Base-by-base conservation (phyloP, 2,797 vertebrate genomes). In the Acipenser oxyrinchus region DNA sequence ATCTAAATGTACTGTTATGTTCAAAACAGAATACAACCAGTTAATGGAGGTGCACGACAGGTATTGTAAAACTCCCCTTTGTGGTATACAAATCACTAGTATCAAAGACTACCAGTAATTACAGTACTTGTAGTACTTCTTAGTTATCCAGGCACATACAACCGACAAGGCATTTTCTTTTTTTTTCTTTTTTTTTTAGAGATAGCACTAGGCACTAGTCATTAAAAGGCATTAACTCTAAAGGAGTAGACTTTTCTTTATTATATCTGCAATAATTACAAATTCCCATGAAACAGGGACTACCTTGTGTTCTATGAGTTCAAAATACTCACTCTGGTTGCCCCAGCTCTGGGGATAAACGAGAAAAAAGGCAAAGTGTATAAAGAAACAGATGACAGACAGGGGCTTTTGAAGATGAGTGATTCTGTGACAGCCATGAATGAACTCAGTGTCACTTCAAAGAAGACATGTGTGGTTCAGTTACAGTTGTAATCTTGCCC, bases 361-460 rank as follows among this genome's bases (percentile, higher is more conserved):
- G 53, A 9, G 52, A 48, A 12, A 58, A 66, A 64, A 69, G 61
- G 23, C 63, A 72, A 63, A 55, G 68, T 51, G 49, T 11, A 69
- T 52, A 63, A 72, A 61, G 48, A 61, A 62, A 60, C 7, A 62
- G 66, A 62, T 68, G 68, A 69, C 63, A 52, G 62, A 67, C 23
- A 59, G 52, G 18, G 3, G 71, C 66, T 0, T 80, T 77, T 76
- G 75, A 77, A 77, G 68, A 68, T 51, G 69, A 70, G 68, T 75
- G 70, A 71, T 78, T 80, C 74, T 74, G 68, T 74, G 71, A 51
- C 62, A 50, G 57, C 0, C 6, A 68, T 81, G 75, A 79, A 76
- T 78, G 72, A 65, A 79, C 70, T 74, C 72, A 75, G 53, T 69
- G 63, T 74, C 8, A 63, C 74, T 83, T 82, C 78, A 83, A 83